Conservation (phyloP, 2,797 vertebrate genomes). For the Nyctalus aviator region DNA sequence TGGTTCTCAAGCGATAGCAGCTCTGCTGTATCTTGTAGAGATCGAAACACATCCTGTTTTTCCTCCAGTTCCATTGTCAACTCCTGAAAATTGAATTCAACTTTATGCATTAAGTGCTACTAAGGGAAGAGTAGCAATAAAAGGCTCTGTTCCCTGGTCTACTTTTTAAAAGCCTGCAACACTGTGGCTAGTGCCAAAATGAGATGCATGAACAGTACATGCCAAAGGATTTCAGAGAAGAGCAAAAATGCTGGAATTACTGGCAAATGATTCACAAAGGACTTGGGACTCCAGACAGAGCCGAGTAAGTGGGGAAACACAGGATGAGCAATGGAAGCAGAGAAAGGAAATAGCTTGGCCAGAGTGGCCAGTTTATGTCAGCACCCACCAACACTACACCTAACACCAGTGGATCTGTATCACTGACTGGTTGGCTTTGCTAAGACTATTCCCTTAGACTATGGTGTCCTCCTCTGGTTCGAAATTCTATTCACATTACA, state of each 20-base stretch:
- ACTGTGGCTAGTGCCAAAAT: conserved; percentile 7
- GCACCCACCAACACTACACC: background rate
- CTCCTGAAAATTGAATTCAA: conserved; percentile 89
- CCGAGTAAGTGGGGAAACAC: background rate
- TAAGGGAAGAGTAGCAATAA: background rate
- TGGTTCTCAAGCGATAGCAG: conserved; percentile 95
- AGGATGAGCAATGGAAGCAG: background rate
- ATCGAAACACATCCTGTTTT: conserved; percentile 94
- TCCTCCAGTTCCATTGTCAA: conserved; percentile 94
- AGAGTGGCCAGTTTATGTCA: background rate
- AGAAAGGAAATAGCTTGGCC: background rate
- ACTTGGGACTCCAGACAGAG: background rate
- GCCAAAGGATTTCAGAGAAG: conserved; percentile 22
- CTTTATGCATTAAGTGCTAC: conserved; percentile 30
- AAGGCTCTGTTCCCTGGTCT: background rate
- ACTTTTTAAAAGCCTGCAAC: background rate
- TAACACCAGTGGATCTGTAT: background rate
- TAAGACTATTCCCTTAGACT: background rate
- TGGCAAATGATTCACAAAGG: conserved; percentile 11
- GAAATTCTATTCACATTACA: background rate
- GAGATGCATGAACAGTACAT: background rate
- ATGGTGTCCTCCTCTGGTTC: background rate
- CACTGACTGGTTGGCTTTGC: background rate
- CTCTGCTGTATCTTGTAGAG: conserved; percentile 95
- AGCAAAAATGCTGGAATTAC: background rate